Evolutionary conservation across 1,140 invertebrate species (phyloP).

Genomic region (Condylostylus longicornis): DNA sequence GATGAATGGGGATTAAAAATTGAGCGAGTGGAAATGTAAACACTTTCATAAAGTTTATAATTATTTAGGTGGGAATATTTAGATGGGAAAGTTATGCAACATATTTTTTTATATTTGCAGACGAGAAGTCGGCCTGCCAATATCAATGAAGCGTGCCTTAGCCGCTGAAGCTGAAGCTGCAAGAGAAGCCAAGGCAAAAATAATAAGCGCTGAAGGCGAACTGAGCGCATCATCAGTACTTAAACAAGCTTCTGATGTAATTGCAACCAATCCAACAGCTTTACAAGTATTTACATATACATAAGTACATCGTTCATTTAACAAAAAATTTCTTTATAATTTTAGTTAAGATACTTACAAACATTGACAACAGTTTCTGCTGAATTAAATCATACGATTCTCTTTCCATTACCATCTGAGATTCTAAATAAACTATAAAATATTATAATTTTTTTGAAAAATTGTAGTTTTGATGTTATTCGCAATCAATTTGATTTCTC

Average conservation of each 20-base stretch:
- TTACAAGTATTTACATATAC: too few species aligned
- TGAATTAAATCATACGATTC: conserved; percentile 93
- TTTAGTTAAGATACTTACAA: conserved; percentile 38
- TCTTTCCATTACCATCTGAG: conserved; percentile 89
- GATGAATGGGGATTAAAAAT: conserved; percentile 85
- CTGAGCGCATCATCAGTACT: conserved; percentile 76
- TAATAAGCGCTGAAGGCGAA: conserved; percentile 70
- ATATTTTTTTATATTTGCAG: conserved; percentile 38
- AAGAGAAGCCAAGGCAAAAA: conserved; percentile 51
- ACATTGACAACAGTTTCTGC: conserved; percentile 85
- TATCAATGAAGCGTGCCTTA: conserved; percentile 67
- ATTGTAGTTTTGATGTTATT: too few species aligned
- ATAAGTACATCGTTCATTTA: too few species aligned
- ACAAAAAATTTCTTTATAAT: not conserved
- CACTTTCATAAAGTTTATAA: not conserved
- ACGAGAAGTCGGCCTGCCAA: conserved; percentile 73
- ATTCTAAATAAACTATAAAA: too few species aligned
- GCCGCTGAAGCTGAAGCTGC: conserved; percentile 73
- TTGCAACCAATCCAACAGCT: conserved; percentile 72
- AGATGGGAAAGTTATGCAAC: too few species aligned
- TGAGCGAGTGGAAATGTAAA: conserved; percentile 85
- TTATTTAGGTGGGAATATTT: too few species aligned
- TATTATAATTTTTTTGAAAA: too few species aligned
- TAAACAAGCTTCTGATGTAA: conserved; percentile 83
- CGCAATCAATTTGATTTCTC: too few species aligned